These are phyloP conservation scores for Himalopsyche tibetana DNA, from an alignment of 2,888 invertebrate genomes.

Conservation along the genomic window DNA sequence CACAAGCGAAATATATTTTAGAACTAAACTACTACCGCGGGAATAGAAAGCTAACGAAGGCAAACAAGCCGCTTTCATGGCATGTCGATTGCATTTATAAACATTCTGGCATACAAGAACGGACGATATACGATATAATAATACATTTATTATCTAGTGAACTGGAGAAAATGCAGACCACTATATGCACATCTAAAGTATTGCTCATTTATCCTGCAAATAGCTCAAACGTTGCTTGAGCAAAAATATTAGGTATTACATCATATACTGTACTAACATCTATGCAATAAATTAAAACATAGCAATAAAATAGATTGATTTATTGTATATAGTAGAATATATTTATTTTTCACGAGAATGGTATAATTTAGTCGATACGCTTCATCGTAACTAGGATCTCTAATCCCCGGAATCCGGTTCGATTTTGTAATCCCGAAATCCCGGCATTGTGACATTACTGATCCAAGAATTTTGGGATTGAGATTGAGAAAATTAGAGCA, in stretches of 20 bases:
- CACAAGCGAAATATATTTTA: not conserved
- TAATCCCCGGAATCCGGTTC: no score
- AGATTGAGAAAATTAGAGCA: no score
- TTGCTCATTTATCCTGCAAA: not conserved
- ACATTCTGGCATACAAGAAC: not conserved
- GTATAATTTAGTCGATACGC: no score
- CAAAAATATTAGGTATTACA: not conserved
- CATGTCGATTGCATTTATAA: constrained; percentile 40
- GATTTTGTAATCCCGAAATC: no score
- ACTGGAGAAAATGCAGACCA: not conserved
- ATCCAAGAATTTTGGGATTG: no score
- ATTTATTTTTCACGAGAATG: no score
- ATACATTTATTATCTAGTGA: not conserved
- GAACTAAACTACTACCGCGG: not conserved
- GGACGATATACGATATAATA: not conserved
- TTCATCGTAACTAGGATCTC: no score
- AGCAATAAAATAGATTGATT: no score
- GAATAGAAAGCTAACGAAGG: constrained; percentile 12
- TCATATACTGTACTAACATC: no score
- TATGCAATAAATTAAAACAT: no score
- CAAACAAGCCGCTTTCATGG: not conserved
- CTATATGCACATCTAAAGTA: not conserved
- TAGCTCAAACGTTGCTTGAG: not conserved
- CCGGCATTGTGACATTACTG: no score
- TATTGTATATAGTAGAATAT: no score